These are phyloP conservation scores for Meles meles DNA, from an alignment of 2,113 vertebrate species.

Conservation along the genomic window DNA sequence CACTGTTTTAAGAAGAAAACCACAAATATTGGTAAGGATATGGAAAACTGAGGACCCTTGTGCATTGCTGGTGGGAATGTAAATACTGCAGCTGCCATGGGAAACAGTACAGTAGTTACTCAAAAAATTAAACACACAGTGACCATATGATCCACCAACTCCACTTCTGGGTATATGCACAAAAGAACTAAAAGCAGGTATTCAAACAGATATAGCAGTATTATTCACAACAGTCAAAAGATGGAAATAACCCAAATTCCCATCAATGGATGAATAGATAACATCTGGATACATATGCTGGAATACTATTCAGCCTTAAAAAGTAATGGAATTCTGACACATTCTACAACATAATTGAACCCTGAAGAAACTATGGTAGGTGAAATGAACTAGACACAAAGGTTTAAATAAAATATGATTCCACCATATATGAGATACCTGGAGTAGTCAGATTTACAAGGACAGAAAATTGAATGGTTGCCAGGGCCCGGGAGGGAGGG, in stretches of 20 bases:
- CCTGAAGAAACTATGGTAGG: neutral
- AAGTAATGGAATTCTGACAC: neutral
- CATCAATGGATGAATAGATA: neutral
- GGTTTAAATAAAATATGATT: neutral
- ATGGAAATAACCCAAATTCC: neutral
- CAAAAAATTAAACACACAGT: neutral
- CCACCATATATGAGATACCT: neutral
- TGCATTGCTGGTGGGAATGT: neutral
- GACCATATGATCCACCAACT: neutral
- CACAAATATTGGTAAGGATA: neutral
- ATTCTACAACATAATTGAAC: neutral
- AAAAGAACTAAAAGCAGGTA: neutral
- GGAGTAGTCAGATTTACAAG: neutral
- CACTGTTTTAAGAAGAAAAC: neutral
- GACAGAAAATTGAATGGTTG: neutral
- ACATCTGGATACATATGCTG: neutral
- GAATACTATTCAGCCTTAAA: neutral
- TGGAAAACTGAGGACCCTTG: neutral
- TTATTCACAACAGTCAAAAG: neutral
- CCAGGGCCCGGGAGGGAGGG: neutral
- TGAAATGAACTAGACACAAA: neutral
- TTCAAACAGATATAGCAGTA: neutral
- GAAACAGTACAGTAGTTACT: neutral
- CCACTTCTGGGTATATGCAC: neutral
- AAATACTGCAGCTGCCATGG: neutral